A percentile compares a stretch with the other conserved stretches of the same genome.
Evolutionary conservation across 2,888 invertebrate genomes (phyloP).

Genomic region (Empis stercorea): DNA sequence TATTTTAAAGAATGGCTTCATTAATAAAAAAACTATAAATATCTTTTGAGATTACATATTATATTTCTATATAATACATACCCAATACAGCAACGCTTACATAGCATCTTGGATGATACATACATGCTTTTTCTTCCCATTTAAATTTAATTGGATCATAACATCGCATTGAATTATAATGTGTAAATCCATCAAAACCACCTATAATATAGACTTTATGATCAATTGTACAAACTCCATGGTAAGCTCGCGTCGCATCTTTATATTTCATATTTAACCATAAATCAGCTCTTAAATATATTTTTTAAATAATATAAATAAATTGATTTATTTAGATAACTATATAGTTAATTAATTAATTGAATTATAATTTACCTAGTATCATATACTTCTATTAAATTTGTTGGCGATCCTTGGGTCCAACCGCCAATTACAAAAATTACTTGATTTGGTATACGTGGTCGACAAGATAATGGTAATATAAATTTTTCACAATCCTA

Average conservation of each 20-base stretch:
- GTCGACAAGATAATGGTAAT: conserved; percentile 46
- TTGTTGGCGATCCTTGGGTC: conserved; percentile 73
- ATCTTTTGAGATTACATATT: too few species aligned
- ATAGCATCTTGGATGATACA: conserved; percentile 68
- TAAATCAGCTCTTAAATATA: conserved; percentile 52
- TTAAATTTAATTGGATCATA: conserved; percentile 63
- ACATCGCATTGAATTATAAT: conserved; percentile 66
- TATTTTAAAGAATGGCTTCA: too few species aligned
- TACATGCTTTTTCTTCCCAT: conserved; percentile 65
- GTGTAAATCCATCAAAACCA: conserved; percentile 66
- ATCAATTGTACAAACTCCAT: conserved; percentile 60
- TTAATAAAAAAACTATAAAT: too few species aligned
- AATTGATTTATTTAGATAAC: neutral
- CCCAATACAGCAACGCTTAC: conserved; percentile 61
- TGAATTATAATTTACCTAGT: conserved; percentile 58
- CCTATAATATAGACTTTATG: conserved; percentile 66
- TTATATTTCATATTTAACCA: conserved; percentile 62
- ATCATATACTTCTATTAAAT: conserved; percentile 65
- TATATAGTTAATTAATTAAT: too few species aligned
- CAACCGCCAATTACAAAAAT: conserved; percentile 77
- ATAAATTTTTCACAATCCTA: conserved; percentile 44
- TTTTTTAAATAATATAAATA: neutral
- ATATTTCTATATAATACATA: too few species aligned
- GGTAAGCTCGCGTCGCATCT: conserved; percentile 64
- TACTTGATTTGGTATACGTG: conserved; percentile 63